These are phyloP conservation scores for Melanerpes formicivorus DNA, from an alignment of 2,113 vertebrate species.

Conservation along the genomic window DNA sequence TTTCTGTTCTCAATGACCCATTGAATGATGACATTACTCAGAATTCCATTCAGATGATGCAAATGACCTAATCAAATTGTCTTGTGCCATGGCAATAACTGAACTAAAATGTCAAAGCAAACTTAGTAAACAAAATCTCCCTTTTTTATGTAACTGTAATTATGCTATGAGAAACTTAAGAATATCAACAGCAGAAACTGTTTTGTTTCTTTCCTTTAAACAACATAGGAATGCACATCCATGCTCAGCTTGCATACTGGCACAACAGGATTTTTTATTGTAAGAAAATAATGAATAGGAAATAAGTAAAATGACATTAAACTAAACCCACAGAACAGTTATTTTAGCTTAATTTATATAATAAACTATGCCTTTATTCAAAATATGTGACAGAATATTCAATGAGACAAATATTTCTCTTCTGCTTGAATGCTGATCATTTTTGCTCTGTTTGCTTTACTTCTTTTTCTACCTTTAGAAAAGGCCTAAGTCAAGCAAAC, in stretches of 20 bases:
- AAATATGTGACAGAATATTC: not conserved
- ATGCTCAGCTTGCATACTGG: not conserved
- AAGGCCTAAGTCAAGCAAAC: not conserved
- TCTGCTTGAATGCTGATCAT: not conserved
- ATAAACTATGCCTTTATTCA: not conserved
- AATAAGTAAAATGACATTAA: not conserved
- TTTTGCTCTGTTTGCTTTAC: not conserved
- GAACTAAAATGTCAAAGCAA: constrained; percentile 63
- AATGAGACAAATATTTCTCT: not conserved
- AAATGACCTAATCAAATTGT: constrained; percentile 53
- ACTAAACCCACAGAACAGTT: not conserved
- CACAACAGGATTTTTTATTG: not conserved
- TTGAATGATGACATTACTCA: constrained; percentile 48
- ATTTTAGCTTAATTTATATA: not conserved
- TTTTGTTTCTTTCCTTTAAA: not conserved
- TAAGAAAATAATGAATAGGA: not conserved
- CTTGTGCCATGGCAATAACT: constrained; percentile 30
- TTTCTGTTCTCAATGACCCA: constrained; percentile 52
- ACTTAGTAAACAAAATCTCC: constrained; percentile 26
- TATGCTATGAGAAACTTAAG: not conserved
- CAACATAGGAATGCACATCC: not conserved
- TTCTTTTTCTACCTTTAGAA: not conserved
- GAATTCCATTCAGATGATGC: constrained; percentile 62
- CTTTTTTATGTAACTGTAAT: constrained; percentile 1
- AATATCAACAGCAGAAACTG: not conserved